A percentile compares a stretch with the other conserved stretches of the same genome.
phyloP scores from a whole-genome alignment of 1,140 invertebrate species.

The Dendrolimus kikuchii region DNA sequence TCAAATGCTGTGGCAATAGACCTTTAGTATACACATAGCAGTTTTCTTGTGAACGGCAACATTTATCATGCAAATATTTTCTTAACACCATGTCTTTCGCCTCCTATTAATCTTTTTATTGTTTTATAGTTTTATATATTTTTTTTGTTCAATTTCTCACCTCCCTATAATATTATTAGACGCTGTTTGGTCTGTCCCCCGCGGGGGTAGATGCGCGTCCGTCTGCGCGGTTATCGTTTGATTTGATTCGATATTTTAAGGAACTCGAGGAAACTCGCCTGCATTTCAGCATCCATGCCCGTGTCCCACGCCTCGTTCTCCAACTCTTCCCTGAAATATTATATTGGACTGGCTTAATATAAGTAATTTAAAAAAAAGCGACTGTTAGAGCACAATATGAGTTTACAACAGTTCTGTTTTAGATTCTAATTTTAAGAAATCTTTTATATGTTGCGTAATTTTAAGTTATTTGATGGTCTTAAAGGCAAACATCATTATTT shows the following conservation, averaged over 20 bases:
- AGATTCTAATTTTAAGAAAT: too few relatives aligned
- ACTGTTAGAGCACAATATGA: too few relatives aligned
- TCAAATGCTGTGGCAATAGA: too few relatives aligned
- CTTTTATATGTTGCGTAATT: too few relatives aligned
- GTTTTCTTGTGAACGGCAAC: too few relatives aligned
- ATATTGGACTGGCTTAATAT: background rate
- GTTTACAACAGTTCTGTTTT: too few relatives aligned
- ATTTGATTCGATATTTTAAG: conserved; percentile 70
- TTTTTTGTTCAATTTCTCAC: conserved; percentile 42
- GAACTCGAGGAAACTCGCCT: conserved; percentile 67
- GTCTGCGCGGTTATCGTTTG: conserved; percentile 53
- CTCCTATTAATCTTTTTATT: conserved; percentile 27
- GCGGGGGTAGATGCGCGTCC: conserved; percentile 18
- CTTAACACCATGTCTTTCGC: too few relatives aligned
- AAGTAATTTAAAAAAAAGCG: too few relatives aligned
- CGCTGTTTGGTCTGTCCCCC: conserved; percentile 34
- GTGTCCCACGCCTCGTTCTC: conserved; percentile 68
- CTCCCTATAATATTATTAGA: conserved; percentile 28
- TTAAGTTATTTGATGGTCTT: too few relatives aligned
- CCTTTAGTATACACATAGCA: too few relatives aligned
- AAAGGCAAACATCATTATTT: too few relatives aligned
- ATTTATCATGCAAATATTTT: too few relatives aligned
- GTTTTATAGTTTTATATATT: conserved; percentile 49
- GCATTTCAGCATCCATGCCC: conserved; percentile 68
- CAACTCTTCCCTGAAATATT: conserved; percentile 56